Conservation (phyloP, 2,888 invertebrate genomes). For the Limnephilus auricula region DNA sequence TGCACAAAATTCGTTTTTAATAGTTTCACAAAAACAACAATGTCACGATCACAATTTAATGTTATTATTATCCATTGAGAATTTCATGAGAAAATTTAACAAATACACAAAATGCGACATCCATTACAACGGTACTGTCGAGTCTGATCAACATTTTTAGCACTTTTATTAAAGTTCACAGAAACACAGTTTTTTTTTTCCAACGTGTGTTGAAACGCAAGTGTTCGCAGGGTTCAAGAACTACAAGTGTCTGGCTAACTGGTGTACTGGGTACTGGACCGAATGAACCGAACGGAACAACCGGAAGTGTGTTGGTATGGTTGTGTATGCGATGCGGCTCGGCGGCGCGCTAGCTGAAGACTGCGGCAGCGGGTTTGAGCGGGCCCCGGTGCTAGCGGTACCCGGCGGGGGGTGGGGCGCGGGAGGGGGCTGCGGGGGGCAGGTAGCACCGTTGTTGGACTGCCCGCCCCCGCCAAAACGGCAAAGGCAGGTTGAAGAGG, state of each 20-base stretch:
- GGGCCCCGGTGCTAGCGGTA: slow-evolving; percentile 69
- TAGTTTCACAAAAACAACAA: not conserved
- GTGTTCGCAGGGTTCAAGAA: slow-evolving; percentile 39
- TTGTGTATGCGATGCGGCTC: slow-evolving; percentile 68
- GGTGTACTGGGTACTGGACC: not conserved
- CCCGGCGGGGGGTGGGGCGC: slow-evolving; percentile 40
- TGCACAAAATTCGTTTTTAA: slow-evolving; percentile 34
- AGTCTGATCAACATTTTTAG: slow-evolving; percentile 57
- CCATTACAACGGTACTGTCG: slow-evolving; percentile 49
- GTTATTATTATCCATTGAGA: slow-evolving; percentile 54
- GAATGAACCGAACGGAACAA: slow-evolving; percentile 24
- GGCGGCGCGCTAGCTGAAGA: slow-evolving; percentile 75
- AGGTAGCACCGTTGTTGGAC: slow-evolving; percentile 59
- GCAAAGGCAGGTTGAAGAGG: slow-evolving; percentile 71
- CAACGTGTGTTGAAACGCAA: not conserved
- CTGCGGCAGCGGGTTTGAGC: slow-evolving; percentile 69
- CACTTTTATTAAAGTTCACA: not conserved
- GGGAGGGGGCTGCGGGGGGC: slow-evolving; percentile 50
- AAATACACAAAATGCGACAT: slow-evolving; percentile 30
- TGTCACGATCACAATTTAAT: slow-evolving; percentile 15
- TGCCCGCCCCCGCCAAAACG: slow-evolving; percentile 60
- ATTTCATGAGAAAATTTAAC: slow-evolving; percentile 25
- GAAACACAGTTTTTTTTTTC: slow-evolving; percentile 44
- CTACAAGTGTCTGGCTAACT: not conserved
- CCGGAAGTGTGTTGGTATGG: slow-evolving; percentile 66